A percentile compares a stretch with the other conserved stretches of the same genome.
Conservation (phyloP, 2,888 invertebrate species). For the Kryphioiulus occultus region DNA sequence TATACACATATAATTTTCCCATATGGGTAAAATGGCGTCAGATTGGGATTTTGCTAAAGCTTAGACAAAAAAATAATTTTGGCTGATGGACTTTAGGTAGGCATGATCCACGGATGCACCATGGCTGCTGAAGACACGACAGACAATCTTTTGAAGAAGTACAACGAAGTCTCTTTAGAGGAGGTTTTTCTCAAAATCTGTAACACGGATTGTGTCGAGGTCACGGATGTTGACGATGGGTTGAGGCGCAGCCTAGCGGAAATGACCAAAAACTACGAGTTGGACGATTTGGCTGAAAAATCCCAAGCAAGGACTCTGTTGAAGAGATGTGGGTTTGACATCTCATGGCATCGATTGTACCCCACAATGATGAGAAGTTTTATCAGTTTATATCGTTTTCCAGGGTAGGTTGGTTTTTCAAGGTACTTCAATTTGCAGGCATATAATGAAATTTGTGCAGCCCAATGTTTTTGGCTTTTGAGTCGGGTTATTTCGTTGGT, state of each 20-base stretch:
- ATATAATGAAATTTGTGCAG: background rate
- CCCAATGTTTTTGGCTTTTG: too few species aligned
- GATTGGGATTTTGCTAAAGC: background rate
- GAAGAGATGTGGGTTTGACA: background rate
- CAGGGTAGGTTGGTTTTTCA: background rate
- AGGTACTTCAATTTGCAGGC: background rate
- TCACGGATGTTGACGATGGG: background rate
- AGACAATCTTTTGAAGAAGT: background rate
- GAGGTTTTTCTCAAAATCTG: background rate
- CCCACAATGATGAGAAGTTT: background rate
- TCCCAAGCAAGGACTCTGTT: background rate
- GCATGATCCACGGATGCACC: background rate
- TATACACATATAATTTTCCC: too few species aligned
- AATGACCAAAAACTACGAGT: background rate
- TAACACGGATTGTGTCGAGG: background rate
- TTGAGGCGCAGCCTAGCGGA: background rate
- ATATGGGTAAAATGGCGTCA: background rate
- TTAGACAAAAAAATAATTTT: background rate
- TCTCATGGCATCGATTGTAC: background rate
- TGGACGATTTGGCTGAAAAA: background rate
- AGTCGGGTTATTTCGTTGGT: too few species aligned
- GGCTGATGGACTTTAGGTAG: background rate
- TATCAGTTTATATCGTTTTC: background rate
- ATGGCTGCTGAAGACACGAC: constrained; percentile 7
- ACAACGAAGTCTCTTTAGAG: background rate